Conservation (phyloP, 2,888 invertebrate genomes). For the Drosophila atroscutellata region DNA sequence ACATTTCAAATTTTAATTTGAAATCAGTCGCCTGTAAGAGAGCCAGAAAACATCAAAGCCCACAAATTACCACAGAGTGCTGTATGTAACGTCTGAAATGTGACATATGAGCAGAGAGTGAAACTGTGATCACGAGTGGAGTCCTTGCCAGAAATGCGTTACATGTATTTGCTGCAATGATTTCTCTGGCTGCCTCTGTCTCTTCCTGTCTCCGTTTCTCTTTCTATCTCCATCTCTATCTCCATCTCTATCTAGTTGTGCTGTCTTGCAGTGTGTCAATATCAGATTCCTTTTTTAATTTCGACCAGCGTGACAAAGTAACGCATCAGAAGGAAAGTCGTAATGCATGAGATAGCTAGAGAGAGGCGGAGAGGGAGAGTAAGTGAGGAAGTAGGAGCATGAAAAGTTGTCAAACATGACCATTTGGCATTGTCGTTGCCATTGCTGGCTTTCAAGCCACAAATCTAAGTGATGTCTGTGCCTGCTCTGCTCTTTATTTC, state of each 20-base stretch:
- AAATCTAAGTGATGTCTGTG: slow-evolving; percentile 66
- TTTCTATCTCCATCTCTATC: slow-evolving; percentile 1
- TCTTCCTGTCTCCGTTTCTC: not conserved
- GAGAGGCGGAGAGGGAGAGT: not conserved
- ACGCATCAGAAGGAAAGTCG: slow-evolving; percentile 46
- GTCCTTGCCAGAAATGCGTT: slow-evolving; percentile 38
- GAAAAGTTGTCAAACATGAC: slow-evolving; percentile 77
- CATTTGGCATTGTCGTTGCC: slow-evolving; percentile 61
- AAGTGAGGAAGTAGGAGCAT: slow-evolving; percentile 15
- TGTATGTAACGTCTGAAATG: slow-evolving; percentile 47
- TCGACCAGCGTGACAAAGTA: slow-evolving; percentile 66
- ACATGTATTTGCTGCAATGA: slow-evolving; percentile 43
- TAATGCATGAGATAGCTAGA: not conserved
- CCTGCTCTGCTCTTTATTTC: slow-evolving; percentile 67
- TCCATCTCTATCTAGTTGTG: not conserved
- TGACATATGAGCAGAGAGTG: slow-evolving; percentile 58
- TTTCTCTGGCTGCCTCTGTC: slow-evolving; percentile 23
- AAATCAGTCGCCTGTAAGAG: slow-evolving; percentile 54
- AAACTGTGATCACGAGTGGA: slow-evolving; percentile 15
- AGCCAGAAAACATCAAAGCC: slow-evolving; percentile 38
- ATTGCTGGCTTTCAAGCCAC: slow-evolving; percentile 69
- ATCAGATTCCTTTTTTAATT: slow-evolving; percentile 57
- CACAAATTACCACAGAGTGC: slow-evolving; percentile 57
- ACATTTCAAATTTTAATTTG: slow-evolving; percentile 69
- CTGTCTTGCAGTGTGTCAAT: slow-evolving; percentile 34